Conservation (phyloP, 2,797 vertebrate genomes). For the Apogon talboti region DNA sequence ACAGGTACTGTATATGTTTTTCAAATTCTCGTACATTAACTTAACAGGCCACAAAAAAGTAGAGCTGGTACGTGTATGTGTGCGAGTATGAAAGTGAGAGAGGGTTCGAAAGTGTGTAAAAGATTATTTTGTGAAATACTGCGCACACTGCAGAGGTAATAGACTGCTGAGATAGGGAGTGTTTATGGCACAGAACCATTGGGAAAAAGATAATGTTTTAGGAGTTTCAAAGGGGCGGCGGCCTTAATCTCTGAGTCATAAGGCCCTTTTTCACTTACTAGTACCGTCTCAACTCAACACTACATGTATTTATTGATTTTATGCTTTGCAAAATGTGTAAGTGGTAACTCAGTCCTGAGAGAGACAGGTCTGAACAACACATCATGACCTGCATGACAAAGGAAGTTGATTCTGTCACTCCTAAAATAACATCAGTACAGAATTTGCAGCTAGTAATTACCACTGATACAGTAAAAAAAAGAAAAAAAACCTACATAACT, state of each 20-base stretch:
- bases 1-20: conserved; percentile 31
- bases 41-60: conserved; percentile 46
- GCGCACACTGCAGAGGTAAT: conserved; percentile 49
- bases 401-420: no score
- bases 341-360: no score
- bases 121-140: conserved; percentile 56
- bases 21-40: conserved; percentile 38
- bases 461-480: no score
- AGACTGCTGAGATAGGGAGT: conserved; percentile 37
- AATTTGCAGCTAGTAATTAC: no score
- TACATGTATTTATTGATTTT: no score
- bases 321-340: no score
- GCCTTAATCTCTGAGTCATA: conserved; percentile 27
- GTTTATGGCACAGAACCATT: conserved; percentile 57
- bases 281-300: no score
- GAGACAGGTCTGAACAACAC: no score
- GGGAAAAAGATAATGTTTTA: conserved; percentile 66
- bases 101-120: conserved; percentile 28
- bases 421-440: no score
- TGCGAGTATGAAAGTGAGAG: not conserved
- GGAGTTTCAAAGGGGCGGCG: conserved; percentile 47
- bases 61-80: not conserved
- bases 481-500: no score
- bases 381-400: no score
- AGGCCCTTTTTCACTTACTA: no score